Conservation (phyloP, 2,797 vertebrate genomes). For the Scarus forsteni region DNA sequence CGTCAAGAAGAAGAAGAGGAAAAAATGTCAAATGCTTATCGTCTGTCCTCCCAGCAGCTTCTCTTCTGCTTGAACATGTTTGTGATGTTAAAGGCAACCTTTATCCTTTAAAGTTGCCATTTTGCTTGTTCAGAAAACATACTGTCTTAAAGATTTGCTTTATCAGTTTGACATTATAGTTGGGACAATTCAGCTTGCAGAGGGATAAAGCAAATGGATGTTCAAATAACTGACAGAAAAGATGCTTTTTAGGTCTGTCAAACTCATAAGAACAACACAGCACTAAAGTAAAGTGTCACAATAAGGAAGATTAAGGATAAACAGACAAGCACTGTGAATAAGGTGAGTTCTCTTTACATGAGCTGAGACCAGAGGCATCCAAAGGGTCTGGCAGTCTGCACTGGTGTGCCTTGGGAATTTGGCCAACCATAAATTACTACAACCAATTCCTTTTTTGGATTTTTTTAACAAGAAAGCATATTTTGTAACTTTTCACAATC, state of each 20-base stretch:
- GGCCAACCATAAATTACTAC: no score
- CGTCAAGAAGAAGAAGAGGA: background rate
- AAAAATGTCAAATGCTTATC: constrained; percentile 45
- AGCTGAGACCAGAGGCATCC: no score
- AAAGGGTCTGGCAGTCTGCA: no score
- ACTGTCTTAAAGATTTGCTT: constrained; percentile 40
- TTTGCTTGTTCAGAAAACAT: constrained; percentile 40
- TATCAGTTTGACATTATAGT: constrained; percentile 68
- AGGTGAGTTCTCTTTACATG: background rate
- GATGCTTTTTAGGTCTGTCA: background rate
- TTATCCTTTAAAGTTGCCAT: constrained; percentile 51
- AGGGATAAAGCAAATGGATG: constrained; percentile 5
- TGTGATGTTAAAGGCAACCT: constrained; percentile 52
- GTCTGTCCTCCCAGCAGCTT: constrained; percentile 30
- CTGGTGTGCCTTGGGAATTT: no score
- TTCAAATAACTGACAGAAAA: constrained; percentile 4
- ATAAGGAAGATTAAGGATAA: background rate
- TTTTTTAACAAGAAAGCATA: no score
- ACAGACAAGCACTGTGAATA: background rate
- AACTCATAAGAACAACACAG: background rate
- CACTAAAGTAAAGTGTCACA: background rate
- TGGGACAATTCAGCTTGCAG: constrained; percentile 24
- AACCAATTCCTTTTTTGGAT: no score
- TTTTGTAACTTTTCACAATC: no score
- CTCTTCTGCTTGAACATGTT: constrained; percentile 30